Base-by-base conservation (phyloP, 2,888 invertebrate genomes). In the Drosophila mimica region DNA sequence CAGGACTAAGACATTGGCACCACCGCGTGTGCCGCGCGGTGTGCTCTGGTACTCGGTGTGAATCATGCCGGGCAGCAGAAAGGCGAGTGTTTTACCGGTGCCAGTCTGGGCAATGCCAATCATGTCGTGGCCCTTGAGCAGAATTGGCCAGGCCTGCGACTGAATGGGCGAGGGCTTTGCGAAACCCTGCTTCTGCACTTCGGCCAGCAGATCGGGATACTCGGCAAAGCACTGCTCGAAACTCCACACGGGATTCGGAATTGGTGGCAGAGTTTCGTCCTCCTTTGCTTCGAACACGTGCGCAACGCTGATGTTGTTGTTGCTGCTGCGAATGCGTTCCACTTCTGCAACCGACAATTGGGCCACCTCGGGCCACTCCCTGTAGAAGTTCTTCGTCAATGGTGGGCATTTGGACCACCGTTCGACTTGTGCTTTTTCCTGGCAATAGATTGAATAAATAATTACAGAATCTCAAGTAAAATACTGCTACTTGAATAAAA, bases 51-150 rank as follows among this genome's bases (percentile, higher is more conserved):
- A 96, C 77, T 98, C 97, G 72, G 98, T 98, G 91, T 99, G 99
- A 80, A 99, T 96, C 82, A 99, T 94, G 15, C 98, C 99, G 11
- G 99, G 99, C 62, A 99, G 92, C 1, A 99, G 93, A 91, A 98
- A 99, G 0, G 98, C 99, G 66, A 99, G 94, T 0, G 99, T 99
- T 94, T 99, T 99, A 0, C 98, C 98, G 25, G 97, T 97, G 65
- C 98, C 98, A 8, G 98, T 98, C 93, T 98, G 99, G 0, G 99
- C 99, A 79, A 99, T 99, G 11, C 99, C 99, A 92, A 99, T 99
- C 92, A 99, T 93, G 93, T 99, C 99, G 90, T 96, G 95, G 0
- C 99, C 99, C 88, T 96, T 95, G 49, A 99, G 93, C 0, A 99
- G 94, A 71, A 99, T 95, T 1, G 99, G 99, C 99, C 99, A 99